phyloP scores from a whole-genome alignment of 2,797 vertebrate species.

The Crenuchus spilurus region DNA sequence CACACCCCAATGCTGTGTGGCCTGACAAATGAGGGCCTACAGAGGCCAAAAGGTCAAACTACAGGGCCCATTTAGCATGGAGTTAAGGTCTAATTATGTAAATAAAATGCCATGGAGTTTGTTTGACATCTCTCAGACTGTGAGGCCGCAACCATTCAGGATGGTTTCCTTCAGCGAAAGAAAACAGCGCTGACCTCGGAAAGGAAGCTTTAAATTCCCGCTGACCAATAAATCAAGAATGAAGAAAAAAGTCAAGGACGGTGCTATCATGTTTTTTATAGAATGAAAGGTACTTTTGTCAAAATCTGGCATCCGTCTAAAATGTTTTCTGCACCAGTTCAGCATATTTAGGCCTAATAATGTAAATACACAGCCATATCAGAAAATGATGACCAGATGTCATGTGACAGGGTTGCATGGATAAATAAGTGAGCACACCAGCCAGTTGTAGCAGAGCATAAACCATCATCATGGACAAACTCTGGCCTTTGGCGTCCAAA shows the following conservation, averaged over 20 bases:
- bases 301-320: too few species aligned
- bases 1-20: slow-evolving; percentile 52
- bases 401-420: too few species aligned
- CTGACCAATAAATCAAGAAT: neutral
- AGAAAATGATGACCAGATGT: too few species aligned
- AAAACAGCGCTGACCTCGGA: neutral
- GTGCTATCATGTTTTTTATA: too few species aligned
- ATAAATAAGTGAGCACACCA: too few species aligned
- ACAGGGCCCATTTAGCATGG: slow-evolving; percentile 46
- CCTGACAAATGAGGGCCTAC: slow-evolving; percentile 58
- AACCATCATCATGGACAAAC: too few species aligned
- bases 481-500: too few species aligned
- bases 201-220: neutral
- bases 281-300: too few species aligned
- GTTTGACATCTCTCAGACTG: slow-evolving; percentile 25
- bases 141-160: neutral
- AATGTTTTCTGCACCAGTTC: too few species aligned
- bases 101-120: slow-evolving; percentile 38
- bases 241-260: neutral
- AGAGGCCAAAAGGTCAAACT: slow-evolving; percentile 47
- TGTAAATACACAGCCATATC: slow-evolving; percentile 39
- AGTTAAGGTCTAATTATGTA: slow-evolving; percentile 43
- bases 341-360: slow-evolving; percentile 38
- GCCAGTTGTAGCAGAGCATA: too few species aligned
- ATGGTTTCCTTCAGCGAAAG: neutral